phyloP scores from a whole-genome alignment of 2,797 vertebrate genomes.

The Falco biarmicus region DNA sequence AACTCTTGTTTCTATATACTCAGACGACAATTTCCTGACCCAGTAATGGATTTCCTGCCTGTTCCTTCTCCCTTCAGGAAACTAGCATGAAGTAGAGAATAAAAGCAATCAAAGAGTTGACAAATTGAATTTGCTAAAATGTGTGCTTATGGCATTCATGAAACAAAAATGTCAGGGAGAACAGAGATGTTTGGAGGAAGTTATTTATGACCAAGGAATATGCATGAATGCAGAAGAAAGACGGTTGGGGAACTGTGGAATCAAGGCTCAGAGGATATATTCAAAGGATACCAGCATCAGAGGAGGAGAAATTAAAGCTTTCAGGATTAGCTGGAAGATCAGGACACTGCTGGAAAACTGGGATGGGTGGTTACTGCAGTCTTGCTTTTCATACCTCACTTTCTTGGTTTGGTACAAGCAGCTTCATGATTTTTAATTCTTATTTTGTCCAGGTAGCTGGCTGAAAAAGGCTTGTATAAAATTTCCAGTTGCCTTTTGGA shows the following conservation, averaged over 20 bases:
- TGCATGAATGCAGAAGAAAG: not conserved
- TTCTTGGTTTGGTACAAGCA: not conserved
- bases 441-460: not conserved
- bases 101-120: not conserved
- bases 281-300: not conserved
- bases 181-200: not conserved
- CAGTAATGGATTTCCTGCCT: constrained; percentile 17
- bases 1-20: not conserved
- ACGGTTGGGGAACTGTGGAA: not conserved
- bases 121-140: not conserved
- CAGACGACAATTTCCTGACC: not conserved
- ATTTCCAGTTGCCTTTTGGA: not conserved
- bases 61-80: constrained; percentile 8
- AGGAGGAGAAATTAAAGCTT: not conserved
- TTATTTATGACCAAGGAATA: not conserved
- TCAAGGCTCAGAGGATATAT: not conserved
- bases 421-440: not conserved
- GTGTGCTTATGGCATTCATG: not conserved
- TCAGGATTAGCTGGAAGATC: not conserved
- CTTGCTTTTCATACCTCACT: not conserved
- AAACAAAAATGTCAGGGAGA: constrained; percentile 18
- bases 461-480: not conserved
- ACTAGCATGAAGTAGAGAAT: not conserved
- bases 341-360: not conserved
- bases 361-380: not conserved